A percentile compares a stretch with the other conserved stretches of the same genome.
phyloP scores from a whole-genome alignment of 2,113 vertebrate species.

The Panthera uncia region DNA sequence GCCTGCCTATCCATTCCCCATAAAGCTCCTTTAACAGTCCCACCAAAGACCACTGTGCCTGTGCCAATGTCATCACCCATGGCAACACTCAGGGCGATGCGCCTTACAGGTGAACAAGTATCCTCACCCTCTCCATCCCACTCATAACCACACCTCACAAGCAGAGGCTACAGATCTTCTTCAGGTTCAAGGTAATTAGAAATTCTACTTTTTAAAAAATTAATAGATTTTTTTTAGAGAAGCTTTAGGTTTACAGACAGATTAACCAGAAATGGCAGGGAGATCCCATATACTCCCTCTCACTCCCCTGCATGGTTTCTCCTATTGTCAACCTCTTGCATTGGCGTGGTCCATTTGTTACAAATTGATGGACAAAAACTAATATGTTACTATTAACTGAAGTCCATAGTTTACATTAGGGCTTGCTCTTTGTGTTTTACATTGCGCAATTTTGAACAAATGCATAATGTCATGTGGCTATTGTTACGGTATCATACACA shows the following conservation, averaged over 20 bases:
- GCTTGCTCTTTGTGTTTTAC: not conserved
- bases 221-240: not conserved
- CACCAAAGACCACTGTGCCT: not conserved
- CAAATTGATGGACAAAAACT: not conserved
- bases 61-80: not conserved
- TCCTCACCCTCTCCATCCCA: not conserved
- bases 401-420: not conserved
- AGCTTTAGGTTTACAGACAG: not conserved
- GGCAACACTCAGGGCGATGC: not conserved
- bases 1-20: not conserved
- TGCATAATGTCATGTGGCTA: not conserved
- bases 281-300: not conserved
- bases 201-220: not conserved
- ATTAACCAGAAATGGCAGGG: not conserved
- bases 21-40: not conserved
- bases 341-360: too few species aligned
- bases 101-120: not conserved
- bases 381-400: not conserved
- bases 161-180: not conserved
- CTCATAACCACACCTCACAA: not conserved
- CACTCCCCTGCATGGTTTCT: not conserved
- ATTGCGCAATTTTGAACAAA: not conserved
- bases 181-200: not conserved
- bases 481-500: not conserved
- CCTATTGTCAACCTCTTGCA: not conserved